phyloP scores from a whole-genome alignment of 1,140 invertebrate genomes.

The Bacillus rossius region DNA sequence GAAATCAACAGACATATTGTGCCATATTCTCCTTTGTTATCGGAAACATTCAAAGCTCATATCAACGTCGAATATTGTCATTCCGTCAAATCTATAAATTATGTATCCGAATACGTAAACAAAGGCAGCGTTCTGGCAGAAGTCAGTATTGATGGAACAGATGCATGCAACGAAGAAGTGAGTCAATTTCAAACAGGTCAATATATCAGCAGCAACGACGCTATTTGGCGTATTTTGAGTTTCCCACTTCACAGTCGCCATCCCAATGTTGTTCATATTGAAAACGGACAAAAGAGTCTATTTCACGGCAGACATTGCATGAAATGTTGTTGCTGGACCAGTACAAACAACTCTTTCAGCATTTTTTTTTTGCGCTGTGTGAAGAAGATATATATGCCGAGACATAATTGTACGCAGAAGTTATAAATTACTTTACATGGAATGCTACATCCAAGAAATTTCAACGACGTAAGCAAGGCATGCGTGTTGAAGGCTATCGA shows the following conservation, averaged over 20 bases:
- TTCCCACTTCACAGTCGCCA: constrained; percentile 36
- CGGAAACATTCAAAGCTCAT: constrained; percentile 31
- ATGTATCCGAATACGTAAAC: constrained; percentile 41
- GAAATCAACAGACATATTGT: constrained; percentile 37
- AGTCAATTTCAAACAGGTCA: constrained; percentile 30
- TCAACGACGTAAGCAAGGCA: too few species aligned
- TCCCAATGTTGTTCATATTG: constrained; percentile 36
- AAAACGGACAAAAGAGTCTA: constrained; percentile 29
- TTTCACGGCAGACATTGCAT: constrained; percentile 24
- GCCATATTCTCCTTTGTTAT: constrained; percentile 35
- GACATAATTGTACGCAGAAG: too few species aligned
- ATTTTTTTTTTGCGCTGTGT: too few species aligned
- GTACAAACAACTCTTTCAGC: too few species aligned
- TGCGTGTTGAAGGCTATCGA: too few species aligned
- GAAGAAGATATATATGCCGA: too few species aligned
- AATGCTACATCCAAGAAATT: too few species aligned
- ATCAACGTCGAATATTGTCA: constrained; percentile 38
- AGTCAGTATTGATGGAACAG: constrained; percentile 15
- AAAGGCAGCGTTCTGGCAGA: constrained; percentile 37
- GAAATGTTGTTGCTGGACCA: too few species aligned
- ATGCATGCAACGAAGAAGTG: constrained; percentile 40
- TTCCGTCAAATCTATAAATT: constrained; percentile 41
- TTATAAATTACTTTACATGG: too few species aligned
- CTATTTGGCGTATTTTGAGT: constrained; percentile 37
- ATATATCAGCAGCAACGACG: constrained; percentile 38